These are phyloP conservation scores for Eurystomus glaucurus DNA, from an alignment of 2,797 vertebrate species.

Conservation along the genomic window DNA sequence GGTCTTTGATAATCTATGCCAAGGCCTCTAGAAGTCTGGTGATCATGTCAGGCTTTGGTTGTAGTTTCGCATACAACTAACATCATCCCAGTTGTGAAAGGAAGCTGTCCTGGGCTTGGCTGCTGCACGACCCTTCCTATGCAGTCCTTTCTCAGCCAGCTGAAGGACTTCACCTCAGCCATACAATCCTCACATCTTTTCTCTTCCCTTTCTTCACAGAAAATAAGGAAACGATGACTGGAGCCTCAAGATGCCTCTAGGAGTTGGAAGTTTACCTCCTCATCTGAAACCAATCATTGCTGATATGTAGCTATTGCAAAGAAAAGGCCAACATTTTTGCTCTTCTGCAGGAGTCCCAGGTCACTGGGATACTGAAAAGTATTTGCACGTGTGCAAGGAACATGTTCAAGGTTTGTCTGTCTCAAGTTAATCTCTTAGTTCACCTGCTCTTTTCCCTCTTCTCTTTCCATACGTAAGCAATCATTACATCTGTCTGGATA, in stretches of 20 bases:
- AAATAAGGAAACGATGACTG: not conserved
- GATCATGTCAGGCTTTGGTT: not conserved
- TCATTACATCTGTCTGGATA: not conserved
- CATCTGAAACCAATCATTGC: accelerated
- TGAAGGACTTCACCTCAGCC: not conserved
- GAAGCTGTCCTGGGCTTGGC: not conserved
- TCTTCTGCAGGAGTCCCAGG: not conserved
- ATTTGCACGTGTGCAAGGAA: not conserved
- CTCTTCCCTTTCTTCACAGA: not conserved
- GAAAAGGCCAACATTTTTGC: not conserved
- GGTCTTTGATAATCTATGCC: not conserved
- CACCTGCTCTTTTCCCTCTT: not conserved
- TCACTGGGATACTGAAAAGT: no score
- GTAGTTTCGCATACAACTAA: not conserved
- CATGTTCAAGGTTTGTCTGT: not conserved
- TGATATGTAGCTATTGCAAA: not conserved
- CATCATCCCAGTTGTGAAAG: accelerated
- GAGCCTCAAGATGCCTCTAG: not conserved
- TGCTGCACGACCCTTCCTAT: not conserved
- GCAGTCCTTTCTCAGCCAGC: not conserved
- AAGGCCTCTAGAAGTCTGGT: not conserved
- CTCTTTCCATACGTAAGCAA: not conserved
- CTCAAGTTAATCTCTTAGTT: not conserved
- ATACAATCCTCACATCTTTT: not conserved
- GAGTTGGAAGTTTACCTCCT: not conserved